Percentiles rank a stretch among this genome's conserved stretches.
These are phyloP conservation scores for Catharus ustulatus DNA, from an alignment of 2,797 vertebrate genomes.

Conservation along the genomic window DNA sequence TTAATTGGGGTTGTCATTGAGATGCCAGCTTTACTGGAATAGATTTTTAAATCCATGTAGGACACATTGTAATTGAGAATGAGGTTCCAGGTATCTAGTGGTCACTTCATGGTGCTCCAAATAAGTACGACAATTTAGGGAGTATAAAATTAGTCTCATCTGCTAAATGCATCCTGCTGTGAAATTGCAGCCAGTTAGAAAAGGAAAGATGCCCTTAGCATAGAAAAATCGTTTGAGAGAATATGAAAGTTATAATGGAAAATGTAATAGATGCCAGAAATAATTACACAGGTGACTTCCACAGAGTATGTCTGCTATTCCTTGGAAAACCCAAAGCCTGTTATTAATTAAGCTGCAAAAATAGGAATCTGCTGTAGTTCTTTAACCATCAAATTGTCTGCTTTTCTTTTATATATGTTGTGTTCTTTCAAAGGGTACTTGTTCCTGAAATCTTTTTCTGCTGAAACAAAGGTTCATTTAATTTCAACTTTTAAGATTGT, in stretches of 20 bases:
- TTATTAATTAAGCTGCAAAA: conserved; percentile 37
- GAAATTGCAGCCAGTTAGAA: conserved; percentile 52
- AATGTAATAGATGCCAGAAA: conserved; percentile 62
- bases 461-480: background rate
- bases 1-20: conserved; percentile 39
- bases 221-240: conserved; percentile 27
- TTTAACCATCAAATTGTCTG: background rate
- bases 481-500: background rate
- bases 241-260: conserved; percentile 52
- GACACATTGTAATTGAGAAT: conserved; percentile 8
- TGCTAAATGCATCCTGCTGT: conserved; percentile 62
- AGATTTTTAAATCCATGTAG: conserved; percentile 13
- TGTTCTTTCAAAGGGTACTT: background rate
- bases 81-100: conserved; percentile 26
- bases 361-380: background rate
- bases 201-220: conserved; percentile 45
- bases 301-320: background rate
- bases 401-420: background rate
- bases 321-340: background rate
- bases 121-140: conserved; percentile 1
- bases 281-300: conserved; percentile 68
- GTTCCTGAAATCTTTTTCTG: background rate
- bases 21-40: conserved; percentile 15
- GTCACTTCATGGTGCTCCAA: conserved; percentile 24
- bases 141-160: conserved; percentile 39